phyloP scores from a whole-genome alignment of 2,888 invertebrate species.

The Malacosoma neustria region DNA sequence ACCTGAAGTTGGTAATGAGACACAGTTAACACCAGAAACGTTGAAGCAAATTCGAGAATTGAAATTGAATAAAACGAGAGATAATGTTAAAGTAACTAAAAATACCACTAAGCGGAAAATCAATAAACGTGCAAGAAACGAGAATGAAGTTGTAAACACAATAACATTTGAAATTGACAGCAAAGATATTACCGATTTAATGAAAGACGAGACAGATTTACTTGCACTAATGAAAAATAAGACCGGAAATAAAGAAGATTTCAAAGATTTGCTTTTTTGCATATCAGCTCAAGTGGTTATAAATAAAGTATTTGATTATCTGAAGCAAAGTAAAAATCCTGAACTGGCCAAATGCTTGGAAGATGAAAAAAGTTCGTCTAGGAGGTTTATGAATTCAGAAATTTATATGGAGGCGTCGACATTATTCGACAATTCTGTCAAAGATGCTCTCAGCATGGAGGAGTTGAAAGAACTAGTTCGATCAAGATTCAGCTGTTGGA shows the following conservation, averaged over 20 bases:
- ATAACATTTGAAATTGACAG: constrained; percentile 54
- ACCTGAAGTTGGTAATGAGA: constrained; percentile 52
- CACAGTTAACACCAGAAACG: constrained; percentile 61
- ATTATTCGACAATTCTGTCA: constrained; percentile 51
- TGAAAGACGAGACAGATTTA: constrained; percentile 49
- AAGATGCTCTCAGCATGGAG: constrained; percentile 52
- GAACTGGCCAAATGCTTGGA: constrained; percentile 46
- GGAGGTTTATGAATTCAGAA: constrained; percentile 37
- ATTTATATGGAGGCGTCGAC: constrained; percentile 47
- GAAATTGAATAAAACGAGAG: constrained; percentile 49
- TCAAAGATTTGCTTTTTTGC: constrained; percentile 49
- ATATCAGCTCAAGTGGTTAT: constrained; percentile 57
- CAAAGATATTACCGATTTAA: constrained; percentile 41
- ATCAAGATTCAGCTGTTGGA: constrained; percentile 50
- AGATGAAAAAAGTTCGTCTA: constrained; percentile 39
- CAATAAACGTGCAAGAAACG: constrained; percentile 43
- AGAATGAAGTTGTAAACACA: constrained; percentile 35
- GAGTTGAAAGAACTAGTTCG: constrained; percentile 45
- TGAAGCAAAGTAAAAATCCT: constrained; percentile 47
- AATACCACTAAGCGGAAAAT: constrained; percentile 60
- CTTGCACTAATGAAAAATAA: constrained; percentile 42
- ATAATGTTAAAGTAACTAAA: constrained; percentile 59
- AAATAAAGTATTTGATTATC: constrained; percentile 54
- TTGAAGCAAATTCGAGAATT: constrained; percentile 62
- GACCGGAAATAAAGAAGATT: constrained; percentile 38